phyloP scores from a whole-genome alignment of 2,888 invertebrate genomes.

The Agrochola lychnidis region DNA sequence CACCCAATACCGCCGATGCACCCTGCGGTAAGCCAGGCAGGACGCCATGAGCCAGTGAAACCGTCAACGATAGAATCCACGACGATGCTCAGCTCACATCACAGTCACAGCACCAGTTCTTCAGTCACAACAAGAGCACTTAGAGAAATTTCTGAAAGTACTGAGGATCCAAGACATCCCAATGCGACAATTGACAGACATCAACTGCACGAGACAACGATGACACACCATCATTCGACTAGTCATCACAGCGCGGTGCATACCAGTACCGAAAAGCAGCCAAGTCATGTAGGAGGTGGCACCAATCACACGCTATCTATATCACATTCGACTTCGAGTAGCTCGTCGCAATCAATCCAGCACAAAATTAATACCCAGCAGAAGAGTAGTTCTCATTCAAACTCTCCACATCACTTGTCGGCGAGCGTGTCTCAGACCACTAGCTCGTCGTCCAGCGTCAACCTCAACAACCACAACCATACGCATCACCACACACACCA shows the following conservation, averaged over 20 bases:
- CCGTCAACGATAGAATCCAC: constrained; percentile 91
- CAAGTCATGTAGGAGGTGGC: constrained; percentile 87
- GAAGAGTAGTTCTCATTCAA: constrained; percentile 85
- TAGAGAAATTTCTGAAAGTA: constrained; percentile 91
- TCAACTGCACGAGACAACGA: constrained; percentile 92
- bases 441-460: constrained; percentile 89
- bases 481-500: constrained; percentile 93
- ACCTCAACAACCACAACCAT: constrained; percentile 91
- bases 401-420: constrained; percentile 89
- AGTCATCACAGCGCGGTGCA: constrained; percentile 92
- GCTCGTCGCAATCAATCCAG: constrained; percentile 92
- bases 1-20: constrained; percentile 93
- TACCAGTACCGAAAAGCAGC: constrained; percentile 92
- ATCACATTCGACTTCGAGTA: constrained; percentile 92
- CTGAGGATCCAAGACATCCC: constrained; percentile 86
- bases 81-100: constrained; percentile 93
- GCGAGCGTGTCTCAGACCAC: constrained; percentile 90
- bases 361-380: constrained; percentile 91
- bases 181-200: constrained; percentile 90
- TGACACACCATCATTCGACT: constrained; percentile 92
- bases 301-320: constrained; percentile 92
- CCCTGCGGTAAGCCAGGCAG: constrained; percentile 85
- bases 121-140: constrained; percentile 93
- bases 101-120: constrained; percentile 93
- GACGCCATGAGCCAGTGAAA: constrained; percentile 88